These are phyloP conservation scores for Ispidina picta DNA, from an alignment of 2,797 vertebrate genomes.

Conservation along the genomic window DNA sequence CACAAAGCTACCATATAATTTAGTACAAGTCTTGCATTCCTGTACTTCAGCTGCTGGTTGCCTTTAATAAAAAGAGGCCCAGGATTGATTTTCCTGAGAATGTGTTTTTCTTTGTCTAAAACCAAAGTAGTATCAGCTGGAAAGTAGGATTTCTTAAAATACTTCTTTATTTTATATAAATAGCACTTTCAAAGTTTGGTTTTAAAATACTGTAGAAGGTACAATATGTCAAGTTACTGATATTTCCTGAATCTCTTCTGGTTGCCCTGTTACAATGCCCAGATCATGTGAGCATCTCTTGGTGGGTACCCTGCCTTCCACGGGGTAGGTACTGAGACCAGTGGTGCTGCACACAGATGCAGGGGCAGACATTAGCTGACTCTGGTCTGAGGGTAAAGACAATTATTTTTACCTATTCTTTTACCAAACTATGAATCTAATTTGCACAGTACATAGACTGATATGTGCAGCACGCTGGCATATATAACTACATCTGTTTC, in stretches of 20 bases:
- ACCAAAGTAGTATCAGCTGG: conserved; percentile 40
- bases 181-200: not conserved
- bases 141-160: conserved; percentile 29
- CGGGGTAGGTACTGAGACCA: not conserved
- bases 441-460: not conserved
- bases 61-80: conserved; percentile 57
- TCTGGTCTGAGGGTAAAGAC: not conserved
- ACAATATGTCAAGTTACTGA: not conserved
- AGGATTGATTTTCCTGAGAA: conserved; percentile 36
- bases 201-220: not conserved
- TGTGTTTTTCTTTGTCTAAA: conserved; percentile 56
- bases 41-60: conserved; percentile 46
- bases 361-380: not conserved
- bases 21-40: conserved; percentile 54
- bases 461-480: not conserved
- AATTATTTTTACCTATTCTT: not conserved
- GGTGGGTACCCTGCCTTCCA: not conserved
- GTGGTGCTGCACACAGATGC: not conserved
- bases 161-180: not conserved
- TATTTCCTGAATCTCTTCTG: not conserved
- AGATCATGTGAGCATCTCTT: not conserved
- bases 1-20: conserved; percentile 61
- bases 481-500: not conserved
- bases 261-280: not conserved
- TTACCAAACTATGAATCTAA: not conserved